Percentiles rank a stretch among this genome's conserved stretches.
These are phyloP conservation scores for Asbolus verrucosus DNA, from an alignment of 1,140 invertebrate genomes.

Conservation along the genomic window DNA sequence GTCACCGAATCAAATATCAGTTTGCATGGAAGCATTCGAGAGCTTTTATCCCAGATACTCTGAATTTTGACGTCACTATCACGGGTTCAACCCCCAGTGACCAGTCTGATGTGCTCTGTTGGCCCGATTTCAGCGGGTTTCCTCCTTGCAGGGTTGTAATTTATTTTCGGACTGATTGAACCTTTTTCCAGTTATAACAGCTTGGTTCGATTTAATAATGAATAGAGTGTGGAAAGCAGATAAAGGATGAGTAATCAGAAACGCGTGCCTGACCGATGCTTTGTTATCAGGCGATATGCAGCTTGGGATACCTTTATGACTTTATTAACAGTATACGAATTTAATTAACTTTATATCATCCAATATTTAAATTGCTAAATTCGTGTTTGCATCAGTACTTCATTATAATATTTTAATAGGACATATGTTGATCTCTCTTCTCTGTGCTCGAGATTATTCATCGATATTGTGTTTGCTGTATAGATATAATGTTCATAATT, in stretches of 20 bases:
- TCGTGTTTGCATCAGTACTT: constrained; percentile 41
- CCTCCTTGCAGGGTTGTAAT: background rate
- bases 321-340: constrained; percentile 54
- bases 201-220: constrained; percentile 43
- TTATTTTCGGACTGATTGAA: constrained; percentile 33
- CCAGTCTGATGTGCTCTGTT: too few relatives aligned
- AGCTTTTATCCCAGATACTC: too few relatives aligned
- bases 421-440: constrained; percentile 48
- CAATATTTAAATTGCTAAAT: constrained; percentile 52
- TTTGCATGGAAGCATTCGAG: too few relatives aligned
- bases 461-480: constrained; percentile 21
- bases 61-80: too few relatives aligned
- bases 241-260: constrained; percentile 56
- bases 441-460: constrained; percentile 35
- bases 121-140: too few relatives aligned
- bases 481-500: constrained; percentile 27
- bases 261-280: constrained; percentile 56
- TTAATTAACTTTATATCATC: constrained; percentile 55
- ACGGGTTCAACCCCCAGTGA: too few relatives aligned
- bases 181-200: constrained; percentile 40
- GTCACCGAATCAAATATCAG: too few relatives aligned
- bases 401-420: constrained; percentile 53
- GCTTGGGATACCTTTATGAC: constrained; percentile 54
- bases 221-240: constrained; percentile 55
- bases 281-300: constrained; percentile 57